phyloP scores from a whole-genome alignment of 2,888 invertebrate genomes.

The Calameuta idolon region DNA sequence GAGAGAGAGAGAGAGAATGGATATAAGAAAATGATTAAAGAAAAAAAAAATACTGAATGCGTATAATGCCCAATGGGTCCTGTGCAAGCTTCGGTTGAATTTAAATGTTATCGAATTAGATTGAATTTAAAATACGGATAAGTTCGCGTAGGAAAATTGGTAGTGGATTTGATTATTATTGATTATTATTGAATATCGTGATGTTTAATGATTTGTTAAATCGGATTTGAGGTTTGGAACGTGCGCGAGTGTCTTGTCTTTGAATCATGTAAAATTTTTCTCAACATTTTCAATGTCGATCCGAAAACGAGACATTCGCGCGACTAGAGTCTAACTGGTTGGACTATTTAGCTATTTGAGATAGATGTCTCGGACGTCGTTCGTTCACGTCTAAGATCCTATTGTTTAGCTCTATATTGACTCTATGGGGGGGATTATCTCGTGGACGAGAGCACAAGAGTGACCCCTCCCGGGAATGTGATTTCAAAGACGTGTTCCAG shows the following conservation, averaged over 20 bases:
- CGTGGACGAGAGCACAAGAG: background rate
- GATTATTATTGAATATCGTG: constrained; percentile 40
- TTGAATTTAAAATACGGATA: constrained; percentile 51
- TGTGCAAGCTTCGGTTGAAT: constrained; percentile 61
- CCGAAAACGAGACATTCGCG: background rate
- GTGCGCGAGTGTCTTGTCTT: constrained; percentile 25
- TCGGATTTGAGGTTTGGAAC: constrained; percentile 33
- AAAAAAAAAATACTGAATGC: constrained; percentile 32
- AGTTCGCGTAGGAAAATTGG: constrained; percentile 33
- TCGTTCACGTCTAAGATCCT: background rate
- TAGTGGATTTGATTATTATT: constrained; percentile 36
- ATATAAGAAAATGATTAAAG: constrained; percentile 14
- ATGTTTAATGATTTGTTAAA: constrained; percentile 42
- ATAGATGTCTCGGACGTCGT: background rate
- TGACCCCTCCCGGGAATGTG: constrained; percentile 5
- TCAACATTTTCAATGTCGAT: background rate
- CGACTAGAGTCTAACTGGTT: constrained; percentile 9
- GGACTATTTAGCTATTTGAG: constrained; percentile 8
- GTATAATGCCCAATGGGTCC: constrained; percentile 54
- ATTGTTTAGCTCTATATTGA: constrained; percentile 2
- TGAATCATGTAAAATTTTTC: background rate
- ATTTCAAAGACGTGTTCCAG: constrained; percentile 10
- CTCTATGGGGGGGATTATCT: background rate
- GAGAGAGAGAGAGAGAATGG: background rate
- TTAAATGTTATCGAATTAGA: constrained; percentile 55